A percentile compares a stretch with the other conserved stretches of the same genome.
Conservation (phyloP, 2,113 vertebrate genomes). For the Tiliqua scincoides region DNA sequence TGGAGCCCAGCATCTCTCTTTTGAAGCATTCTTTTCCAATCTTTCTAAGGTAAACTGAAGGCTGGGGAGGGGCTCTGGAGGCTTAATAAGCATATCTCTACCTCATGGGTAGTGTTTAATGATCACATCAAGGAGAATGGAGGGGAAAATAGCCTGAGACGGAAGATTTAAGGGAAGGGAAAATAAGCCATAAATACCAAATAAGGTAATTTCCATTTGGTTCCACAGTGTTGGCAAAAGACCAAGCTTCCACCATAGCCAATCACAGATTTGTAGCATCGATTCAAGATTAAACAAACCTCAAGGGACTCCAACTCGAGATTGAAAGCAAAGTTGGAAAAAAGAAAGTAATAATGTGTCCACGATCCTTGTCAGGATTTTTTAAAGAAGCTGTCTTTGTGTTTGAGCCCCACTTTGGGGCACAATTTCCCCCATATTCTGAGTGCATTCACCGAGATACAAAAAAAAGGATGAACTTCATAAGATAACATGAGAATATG, state of each 20-base stretch:
- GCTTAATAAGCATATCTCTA: constrained; percentile 48
- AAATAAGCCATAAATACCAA: constrained; percentile 22
- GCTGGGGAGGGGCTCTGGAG: constrained; percentile 38
- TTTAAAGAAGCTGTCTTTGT: not conserved
- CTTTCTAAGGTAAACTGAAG: constrained; percentile 45
- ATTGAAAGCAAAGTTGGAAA: not conserved
- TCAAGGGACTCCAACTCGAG: not conserved
- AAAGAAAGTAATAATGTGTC: not conserved
- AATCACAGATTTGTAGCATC: not conserved
- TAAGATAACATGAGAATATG: not conserved
- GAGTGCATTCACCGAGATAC: not conserved
- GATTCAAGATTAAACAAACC: constrained; percentile 27
- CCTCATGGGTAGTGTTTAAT: constrained; percentile 33
- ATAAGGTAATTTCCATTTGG: not conserved
- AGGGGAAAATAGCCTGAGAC: not conserved
- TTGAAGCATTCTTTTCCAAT: constrained; percentile 34
- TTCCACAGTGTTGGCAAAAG: not conserved
- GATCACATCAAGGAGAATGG: constrained; percentile 16
- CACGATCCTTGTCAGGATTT: not conserved
- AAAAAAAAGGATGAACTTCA: not conserved
- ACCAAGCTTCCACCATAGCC: not conserved
- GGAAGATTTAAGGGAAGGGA: constrained; percentile 5
- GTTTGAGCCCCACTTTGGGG: not conserved
- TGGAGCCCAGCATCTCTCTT: constrained; percentile 24
- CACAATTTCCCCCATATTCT: not conserved